A percentile compares a stretch with the other conserved stretches of the same genome.
phyloP scores from a whole-genome alignment of 2,113 vertebrate genomes.

The Perca fluviatilis region DNA sequence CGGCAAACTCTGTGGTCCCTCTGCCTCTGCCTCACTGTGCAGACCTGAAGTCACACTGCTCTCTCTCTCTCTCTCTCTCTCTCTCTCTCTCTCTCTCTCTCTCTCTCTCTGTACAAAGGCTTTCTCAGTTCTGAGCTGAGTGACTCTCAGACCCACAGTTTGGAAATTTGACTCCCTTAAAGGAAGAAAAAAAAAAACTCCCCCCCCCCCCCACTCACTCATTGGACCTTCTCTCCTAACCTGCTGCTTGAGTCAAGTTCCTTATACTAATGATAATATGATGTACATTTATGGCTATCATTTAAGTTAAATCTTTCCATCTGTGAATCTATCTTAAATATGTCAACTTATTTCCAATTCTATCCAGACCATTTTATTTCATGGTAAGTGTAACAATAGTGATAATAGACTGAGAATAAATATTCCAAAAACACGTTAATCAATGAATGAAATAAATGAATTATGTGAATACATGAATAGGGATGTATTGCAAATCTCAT shows the following conservation, averaged over 20 bases:
- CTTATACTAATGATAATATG: conserved; percentile 13
- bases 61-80: conserved; percentile 42
- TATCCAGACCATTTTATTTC: background rate
- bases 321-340: background rate
- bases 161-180: conserved; percentile 74
- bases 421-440: background rate
- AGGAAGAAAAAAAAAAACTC: conserved; percentile 57
- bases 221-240: conserved; percentile 55
- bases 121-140: conserved; percentile 70
- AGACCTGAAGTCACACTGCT: conserved; percentile 67
- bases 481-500: background rate
- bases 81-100: conserved; percentile 32
- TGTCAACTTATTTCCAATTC: background rate
- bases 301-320: background rate
- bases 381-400: background rate
- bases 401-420: background rate
- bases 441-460: background rate
- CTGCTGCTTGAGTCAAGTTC: conserved; percentile 35
- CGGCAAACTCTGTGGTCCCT: conserved; percentile 51
- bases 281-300: background rate
- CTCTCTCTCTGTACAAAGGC: conserved; percentile 74
- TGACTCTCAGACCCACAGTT: conserved; percentile 64
- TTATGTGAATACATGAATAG: background rate
- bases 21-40: conserved; percentile 52
- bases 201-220: conserved; percentile 25